phyloP scores from a whole-genome alignment of 1,140 invertebrate species.

The Macrosteles quadrilineatus region DNA sequence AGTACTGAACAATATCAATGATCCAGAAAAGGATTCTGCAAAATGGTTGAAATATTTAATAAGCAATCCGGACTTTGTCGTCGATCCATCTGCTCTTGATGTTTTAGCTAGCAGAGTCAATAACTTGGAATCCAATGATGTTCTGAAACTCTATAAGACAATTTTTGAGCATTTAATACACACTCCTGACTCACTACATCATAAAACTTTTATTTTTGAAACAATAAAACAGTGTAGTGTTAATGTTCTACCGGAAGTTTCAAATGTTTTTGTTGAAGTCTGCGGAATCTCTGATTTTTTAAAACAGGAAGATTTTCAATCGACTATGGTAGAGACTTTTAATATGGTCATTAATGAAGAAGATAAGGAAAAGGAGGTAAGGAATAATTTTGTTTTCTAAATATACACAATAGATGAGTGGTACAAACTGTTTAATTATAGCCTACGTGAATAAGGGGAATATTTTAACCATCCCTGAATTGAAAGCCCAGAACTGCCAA shows the following conservation, averaged over 20 bases:
- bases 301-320: neutral
- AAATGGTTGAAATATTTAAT: conserved; percentile 9
- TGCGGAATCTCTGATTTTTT: neutral
- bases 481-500: too few species aligned
- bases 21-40: neutral
- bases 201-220: neutral
- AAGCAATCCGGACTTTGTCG: neutral
- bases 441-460: too few species aligned
- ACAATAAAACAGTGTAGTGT: neutral
- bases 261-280: neutral
- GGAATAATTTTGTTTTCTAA: too few species aligned
- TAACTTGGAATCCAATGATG: neutral
- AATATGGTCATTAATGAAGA: conserved; percentile 17
- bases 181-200: neutral
- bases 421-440: too few species aligned
- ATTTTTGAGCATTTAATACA: neutral
- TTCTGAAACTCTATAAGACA: neutral
- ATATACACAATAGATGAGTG: too few species aligned
- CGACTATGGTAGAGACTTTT: neutral
- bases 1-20: neutral
- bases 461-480: too few species aligned
- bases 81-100: neutral
- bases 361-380: conserved; percentile 17
- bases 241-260: neutral
- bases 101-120: neutral